phyloP scores from a whole-genome alignment of 2,113 vertebrate genomes.

The Nycticebus coucang region DNA sequence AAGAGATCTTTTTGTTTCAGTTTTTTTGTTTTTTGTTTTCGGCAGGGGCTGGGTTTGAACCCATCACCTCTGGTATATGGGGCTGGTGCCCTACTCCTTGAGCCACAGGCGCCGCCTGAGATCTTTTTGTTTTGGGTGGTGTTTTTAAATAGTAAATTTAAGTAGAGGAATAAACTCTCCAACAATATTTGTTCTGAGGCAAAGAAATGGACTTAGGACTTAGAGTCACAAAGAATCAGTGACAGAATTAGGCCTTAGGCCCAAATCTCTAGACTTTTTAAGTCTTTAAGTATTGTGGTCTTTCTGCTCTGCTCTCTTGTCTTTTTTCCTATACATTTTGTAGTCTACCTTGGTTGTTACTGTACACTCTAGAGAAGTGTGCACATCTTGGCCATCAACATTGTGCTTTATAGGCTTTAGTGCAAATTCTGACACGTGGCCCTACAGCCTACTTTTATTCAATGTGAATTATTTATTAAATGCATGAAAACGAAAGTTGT shows the following conservation, averaged over 20 bases:
- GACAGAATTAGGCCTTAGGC: background rate
- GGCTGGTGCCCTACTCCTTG: too few relatives aligned
- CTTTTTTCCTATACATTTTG: background rate
- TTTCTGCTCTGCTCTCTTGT: background rate
- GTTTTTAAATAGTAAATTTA: background rate
- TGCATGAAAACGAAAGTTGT: background rate
- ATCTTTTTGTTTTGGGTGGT: background rate
- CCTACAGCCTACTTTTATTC: background rate
- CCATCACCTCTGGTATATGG: too few relatives aligned
- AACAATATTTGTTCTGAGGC: background rate
- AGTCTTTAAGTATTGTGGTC: too few relatives aligned
- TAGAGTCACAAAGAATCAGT: background rate
- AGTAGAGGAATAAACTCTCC: background rate
- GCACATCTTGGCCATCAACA: background rate
- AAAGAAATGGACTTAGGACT: background rate
- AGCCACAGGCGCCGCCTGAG: too few relatives aligned
- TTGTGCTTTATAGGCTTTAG: background rate
- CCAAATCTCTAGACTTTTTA: too few relatives aligned
- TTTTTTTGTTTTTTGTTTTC: too few relatives aligned
- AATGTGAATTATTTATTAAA: conserved; percentile 13
- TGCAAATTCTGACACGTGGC: background rate
- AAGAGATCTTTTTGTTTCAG: background rate
- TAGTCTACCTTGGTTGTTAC: background rate
- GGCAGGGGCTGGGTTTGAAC: too few relatives aligned
- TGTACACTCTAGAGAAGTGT: background rate